Percentiles rank a stretch among this genome's conserved stretches.
These are phyloP conservation scores for Phymastichus coffea DNA, from an alignment of 1,140 invertebrate genomes.

Conservation along the genomic window DNA sequence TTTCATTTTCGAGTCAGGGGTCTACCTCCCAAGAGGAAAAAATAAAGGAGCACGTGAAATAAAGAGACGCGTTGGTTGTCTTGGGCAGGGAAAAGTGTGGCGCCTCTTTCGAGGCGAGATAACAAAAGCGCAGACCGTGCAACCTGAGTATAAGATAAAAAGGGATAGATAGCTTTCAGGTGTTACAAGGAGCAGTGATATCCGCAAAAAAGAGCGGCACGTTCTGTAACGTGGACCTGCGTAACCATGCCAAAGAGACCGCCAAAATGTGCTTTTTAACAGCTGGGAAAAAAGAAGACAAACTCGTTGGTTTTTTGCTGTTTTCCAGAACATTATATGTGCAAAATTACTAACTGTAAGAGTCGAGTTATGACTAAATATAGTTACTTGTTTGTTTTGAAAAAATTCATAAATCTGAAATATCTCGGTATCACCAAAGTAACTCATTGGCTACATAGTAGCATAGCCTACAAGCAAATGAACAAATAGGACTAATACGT, in stretches of 20 bases:
- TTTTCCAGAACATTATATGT: too few species aligned
- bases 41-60: neutral
- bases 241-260: neutral
- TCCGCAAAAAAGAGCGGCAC: constrained; percentile 7
- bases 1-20: neutral
- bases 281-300: neutral
- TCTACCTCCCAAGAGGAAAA: neutral
- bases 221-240: neutral
- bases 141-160: constrained; percentile 20
- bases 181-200: neutral
- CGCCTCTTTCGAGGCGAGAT: constrained; percentile 16
- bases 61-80: neutral
- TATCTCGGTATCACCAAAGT: too few species aligned
- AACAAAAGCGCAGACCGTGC: constrained; percentile 26
- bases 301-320: neutral
- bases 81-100: constrained; percentile 6
- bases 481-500: too few species aligned
- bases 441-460: too few species aligned
- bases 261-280: neutral
- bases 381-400: too few species aligned
- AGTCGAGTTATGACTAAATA: too few species aligned
- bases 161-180: constrained; percentile 6
- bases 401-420: too few species aligned
- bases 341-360: too few species aligned
- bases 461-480: too few species aligned